Percentiles rank a stretch among this genome's conserved stretches.
Evolutionary conservation across 2,113 vertebrate species (phyloP).

Genomic region (Hymenochirus boettgeri): DNA sequence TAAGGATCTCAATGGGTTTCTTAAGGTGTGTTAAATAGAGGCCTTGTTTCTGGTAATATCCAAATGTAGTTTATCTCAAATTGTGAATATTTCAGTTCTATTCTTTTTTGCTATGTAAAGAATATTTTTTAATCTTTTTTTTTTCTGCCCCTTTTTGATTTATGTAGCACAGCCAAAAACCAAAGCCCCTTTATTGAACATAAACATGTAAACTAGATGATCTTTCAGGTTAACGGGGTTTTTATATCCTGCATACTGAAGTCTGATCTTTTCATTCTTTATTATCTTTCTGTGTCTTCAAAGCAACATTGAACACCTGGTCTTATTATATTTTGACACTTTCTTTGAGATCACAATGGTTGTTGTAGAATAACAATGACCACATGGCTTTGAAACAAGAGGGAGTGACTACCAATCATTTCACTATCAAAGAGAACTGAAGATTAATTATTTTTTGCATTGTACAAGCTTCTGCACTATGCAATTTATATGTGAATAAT

Average conservation of each 20-base stretch:
- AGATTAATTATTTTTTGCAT: slow-evolving; percentile 40
- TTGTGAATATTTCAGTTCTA: too few species aligned
- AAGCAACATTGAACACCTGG: slow-evolving; percentile 24
- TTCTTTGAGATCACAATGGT: slow-evolving; percentile 18
- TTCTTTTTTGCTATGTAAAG: too few species aligned
- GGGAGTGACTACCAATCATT: not conserved
- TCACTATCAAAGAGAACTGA: slow-evolving; percentile 43
- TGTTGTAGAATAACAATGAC: slow-evolving; percentile 13
- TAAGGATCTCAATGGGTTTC: too few species aligned
- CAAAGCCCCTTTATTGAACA: slow-evolving; percentile 20
- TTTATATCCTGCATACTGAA: slow-evolving; percentile 21
- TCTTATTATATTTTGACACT: slow-evolving; percentile 35
- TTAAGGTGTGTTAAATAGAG: too few species aligned
- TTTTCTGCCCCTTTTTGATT: not conserved
- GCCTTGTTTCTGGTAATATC: too few species aligned
- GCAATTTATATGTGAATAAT: too few species aligned
- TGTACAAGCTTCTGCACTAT: too few species aligned
- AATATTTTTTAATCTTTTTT: too few species aligned
- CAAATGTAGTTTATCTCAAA: too few species aligned
- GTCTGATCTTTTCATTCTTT: slow-evolving; percentile 18
- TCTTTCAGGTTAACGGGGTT: slow-evolving; percentile 21
- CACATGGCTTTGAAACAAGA: slow-evolving; percentile 14
- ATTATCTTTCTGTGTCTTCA: slow-evolving; percentile 38
- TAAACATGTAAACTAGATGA: slow-evolving; percentile 19
- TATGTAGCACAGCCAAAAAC: slow-evolving; percentile 16